phyloP scores from a whole-genome alignment of 2,113 vertebrate genomes.

The Rhea americana region DNA sequence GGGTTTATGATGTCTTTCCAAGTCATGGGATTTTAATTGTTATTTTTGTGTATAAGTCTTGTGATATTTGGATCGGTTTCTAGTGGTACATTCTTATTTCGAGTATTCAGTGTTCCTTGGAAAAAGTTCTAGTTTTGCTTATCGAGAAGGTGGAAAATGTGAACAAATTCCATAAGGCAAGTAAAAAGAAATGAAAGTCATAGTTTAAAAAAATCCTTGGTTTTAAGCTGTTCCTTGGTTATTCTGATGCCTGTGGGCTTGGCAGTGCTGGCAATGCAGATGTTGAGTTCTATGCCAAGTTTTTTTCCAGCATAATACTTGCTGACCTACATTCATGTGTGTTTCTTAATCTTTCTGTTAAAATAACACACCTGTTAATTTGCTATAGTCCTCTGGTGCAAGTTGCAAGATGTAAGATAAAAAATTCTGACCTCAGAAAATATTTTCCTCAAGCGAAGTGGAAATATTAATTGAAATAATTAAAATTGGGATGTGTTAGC shows the following conservation, averaged over 20 bases:
- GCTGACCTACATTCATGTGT: constrained; percentile 60
- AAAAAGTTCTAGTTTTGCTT: not conserved
- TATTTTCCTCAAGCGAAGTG: constrained; percentile 30
- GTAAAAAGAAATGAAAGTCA: not conserved
- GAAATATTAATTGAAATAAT: constrained; percentile 36
- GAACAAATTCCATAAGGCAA: not conserved
- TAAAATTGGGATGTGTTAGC: not conserved
- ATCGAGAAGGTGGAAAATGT: not conserved
- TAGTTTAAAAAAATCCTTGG: not conserved
- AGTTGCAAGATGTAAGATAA: constrained; percentile 41
- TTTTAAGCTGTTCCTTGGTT: constrained; percentile 18
- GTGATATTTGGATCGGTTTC: not conserved
- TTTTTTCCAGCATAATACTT: constrained; percentile 46
- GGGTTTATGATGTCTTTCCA: not conserved
- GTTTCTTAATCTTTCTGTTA: constrained; percentile 66
- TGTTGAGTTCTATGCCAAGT: not conserved
- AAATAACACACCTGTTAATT: constrained; percentile 63
- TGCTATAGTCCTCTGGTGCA: constrained; percentile 14
- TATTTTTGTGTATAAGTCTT: not conserved
- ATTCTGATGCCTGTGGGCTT: constrained; percentile 34
- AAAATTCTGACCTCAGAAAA: constrained; percentile 54
- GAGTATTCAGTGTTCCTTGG: not conserved
- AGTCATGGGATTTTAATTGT: not conserved
- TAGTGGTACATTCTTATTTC: not conserved
- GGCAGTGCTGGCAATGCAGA: constrained; percentile 1